phyloP scores from a whole-genome alignment of 2,888 invertebrate genomes.

The Brachylomia viminalis region DNA sequence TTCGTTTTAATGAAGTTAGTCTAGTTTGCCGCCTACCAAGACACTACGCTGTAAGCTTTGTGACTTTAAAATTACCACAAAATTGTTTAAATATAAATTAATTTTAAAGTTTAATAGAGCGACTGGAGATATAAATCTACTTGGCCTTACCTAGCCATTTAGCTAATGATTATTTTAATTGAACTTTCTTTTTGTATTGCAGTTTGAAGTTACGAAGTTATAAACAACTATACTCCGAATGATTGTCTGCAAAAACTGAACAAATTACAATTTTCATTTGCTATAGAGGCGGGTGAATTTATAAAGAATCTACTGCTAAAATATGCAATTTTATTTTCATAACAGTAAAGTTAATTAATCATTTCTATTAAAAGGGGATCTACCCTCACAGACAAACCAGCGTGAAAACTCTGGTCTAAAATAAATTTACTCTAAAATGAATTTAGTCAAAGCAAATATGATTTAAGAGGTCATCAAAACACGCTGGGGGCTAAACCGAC shows the following conservation, averaged over 20 bases:
- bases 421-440: conserved; percentile 63
- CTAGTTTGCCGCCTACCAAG: background rate
- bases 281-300: too few relatives aligned
- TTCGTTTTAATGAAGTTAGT: background rate
- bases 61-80: conserved; percentile 7
- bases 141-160: background rate
- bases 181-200: too few relatives aligned
- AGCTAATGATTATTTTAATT: too few relatives aligned
- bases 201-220: too few relatives aligned
- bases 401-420: conserved; percentile 39
- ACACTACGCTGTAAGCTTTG: background rate
- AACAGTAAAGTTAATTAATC: background rate
- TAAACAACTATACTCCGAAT: too few relatives aligned
- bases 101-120: background rate
- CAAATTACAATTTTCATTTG: too few relatives aligned
- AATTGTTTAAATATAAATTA: conserved; percentile 4
- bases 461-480: conserved; percentile 71
- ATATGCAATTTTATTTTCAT: background rate
- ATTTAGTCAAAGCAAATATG: conserved; percentile 70
- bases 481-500: conserved; percentile 67
- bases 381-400: background rate
- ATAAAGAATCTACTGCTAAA: background rate
- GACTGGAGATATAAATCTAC: background rate
- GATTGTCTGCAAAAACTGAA: too few relatives aligned
- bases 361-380: background rate